Base-by-base conservation (phyloP, 2,797 vertebrate genomes). In the Rhynchotus rufescens region DNA sequence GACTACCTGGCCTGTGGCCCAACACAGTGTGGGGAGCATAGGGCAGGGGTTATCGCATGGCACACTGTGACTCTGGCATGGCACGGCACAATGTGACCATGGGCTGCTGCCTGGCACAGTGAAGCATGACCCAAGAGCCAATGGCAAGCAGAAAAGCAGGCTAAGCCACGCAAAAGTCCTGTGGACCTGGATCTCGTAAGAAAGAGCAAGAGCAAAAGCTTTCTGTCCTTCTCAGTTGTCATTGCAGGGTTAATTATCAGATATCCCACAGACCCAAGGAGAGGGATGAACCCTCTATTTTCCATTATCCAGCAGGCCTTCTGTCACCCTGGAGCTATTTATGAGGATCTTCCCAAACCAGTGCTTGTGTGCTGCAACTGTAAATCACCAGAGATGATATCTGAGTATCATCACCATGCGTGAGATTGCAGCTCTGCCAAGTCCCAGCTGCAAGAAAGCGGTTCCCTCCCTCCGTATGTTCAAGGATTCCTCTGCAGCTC, bases 361-460 rank as follows among this genome's bases (percentile, higher is more conserved):
- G 51, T 4, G 2, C 61, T 93, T 91, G 81, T 3, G 1, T 86
- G 81, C 86, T 94, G 47, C 36, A 2, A 91, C 65, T 0, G 0
- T 94, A 95, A 95, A 96, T 94, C 93, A 95, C 20, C 71, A 91
- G 67, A 95, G 88, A 89, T 93, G 84, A 92, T 88, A 95, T 94
- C 84, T 88, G 67, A 94, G 83, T 38, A 85, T 94, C 94, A 95
- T 75, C 93, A 85, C 86, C 45, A 79, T 56, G 81, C 89, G 61
- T 76, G 86, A 76, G 89, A 87, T 69, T 72, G 72, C n/a, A 25
- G 36, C 52, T 59, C 49, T 65, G 74, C 96, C 96, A 77, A 75
- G 91, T 73, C 84, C 91, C 92, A 95, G 90, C 92, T 94, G 95
- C 49, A 82, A 80, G 72, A 80, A 88, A 93, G 73, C 49, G 0